phyloP scores from a whole-genome alignment of 2,113 vertebrate species.

The Cryptoleucopteryx plumbea region DNA sequence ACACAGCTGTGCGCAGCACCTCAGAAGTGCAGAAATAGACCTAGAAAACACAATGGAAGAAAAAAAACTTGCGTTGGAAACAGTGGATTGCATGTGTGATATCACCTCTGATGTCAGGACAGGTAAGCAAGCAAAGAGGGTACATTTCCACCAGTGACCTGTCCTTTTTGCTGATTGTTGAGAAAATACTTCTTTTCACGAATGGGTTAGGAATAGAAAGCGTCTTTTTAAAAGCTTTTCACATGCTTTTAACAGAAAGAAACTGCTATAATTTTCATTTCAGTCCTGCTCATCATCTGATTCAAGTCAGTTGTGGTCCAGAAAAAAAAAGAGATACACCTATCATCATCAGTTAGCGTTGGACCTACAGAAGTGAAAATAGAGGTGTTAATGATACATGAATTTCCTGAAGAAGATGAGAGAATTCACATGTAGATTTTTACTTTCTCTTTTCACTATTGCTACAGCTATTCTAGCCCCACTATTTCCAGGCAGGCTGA shows the following conservation, averaged over 20 bases:
- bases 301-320: background rate
- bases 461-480: background rate
- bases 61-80: background rate
- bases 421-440: background rate
- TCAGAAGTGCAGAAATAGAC: constrained; percentile 72
- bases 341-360: background rate
- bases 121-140: background rate
- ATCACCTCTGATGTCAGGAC: background rate
- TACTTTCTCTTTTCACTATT: background rate
- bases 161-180: background rate
- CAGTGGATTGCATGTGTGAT: background rate
- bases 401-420: background rate
- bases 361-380: background rate
- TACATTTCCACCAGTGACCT: background rate
- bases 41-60: background rate
- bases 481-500: background rate
- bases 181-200: background rate
- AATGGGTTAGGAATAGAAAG: background rate
- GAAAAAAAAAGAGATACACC: background rate
- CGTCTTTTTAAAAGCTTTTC: background rate
- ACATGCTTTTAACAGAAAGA: background rate
- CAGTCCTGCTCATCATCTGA: background rate
- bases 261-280: background rate
- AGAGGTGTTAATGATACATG: background rate
- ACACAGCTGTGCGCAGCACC: constrained; percentile 60